Evolutionary conservation across 1,140 invertebrate genomes (phyloP).

Genomic region (Sarcophaga peregrina): DNA sequence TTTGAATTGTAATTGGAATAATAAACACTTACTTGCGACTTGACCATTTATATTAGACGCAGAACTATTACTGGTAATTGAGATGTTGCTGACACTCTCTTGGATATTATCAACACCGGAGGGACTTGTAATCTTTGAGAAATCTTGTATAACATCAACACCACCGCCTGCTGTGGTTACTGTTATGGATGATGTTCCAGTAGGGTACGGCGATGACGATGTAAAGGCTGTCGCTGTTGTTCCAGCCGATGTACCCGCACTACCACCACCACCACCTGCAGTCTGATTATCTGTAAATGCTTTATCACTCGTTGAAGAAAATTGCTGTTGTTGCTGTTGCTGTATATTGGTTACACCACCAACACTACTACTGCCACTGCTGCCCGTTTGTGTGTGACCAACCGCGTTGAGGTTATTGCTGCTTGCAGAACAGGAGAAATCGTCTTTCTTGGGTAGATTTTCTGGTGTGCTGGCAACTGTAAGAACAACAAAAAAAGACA

Average conservation of each 20-base stretch:
- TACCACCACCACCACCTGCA: not conserved
- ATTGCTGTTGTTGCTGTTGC: not conserved
- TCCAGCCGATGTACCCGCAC: not conserved
- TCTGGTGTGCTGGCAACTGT: slow-evolving; percentile 74
- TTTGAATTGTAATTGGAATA: slow-evolving; percentile 6
- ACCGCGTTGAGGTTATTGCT: not conserved
- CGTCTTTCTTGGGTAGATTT: slow-evolving; percentile 69
- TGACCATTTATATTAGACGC: slow-evolving; percentile 66
- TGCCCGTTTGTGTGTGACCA: too few relatives aligned
- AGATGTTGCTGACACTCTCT: slow-evolving; percentile 17
- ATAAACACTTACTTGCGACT: slow-evolving; percentile 71
- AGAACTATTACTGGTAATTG: slow-evolving; percentile 37
- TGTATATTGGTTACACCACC: slow-evolving; percentile 38
- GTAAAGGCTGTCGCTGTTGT: not conserved
- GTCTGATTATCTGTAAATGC: not conserved
- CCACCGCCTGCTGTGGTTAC: not conserved
- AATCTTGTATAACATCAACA: slow-evolving; percentile 17
- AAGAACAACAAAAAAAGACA: slow-evolving; percentile 55
- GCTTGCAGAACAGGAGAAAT: slow-evolving; percentile 52
- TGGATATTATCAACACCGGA: slow-evolving; percentile 14
- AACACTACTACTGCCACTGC: slow-evolving; percentile 34
- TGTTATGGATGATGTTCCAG: not conserved
- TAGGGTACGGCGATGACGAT: not conserved
- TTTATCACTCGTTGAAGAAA: slow-evolving; percentile 1
- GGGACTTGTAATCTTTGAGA: slow-evolving; percentile 32